Base-by-base conservation (phyloP, 2,888 invertebrate species). In the Catocala nupta region DNA sequence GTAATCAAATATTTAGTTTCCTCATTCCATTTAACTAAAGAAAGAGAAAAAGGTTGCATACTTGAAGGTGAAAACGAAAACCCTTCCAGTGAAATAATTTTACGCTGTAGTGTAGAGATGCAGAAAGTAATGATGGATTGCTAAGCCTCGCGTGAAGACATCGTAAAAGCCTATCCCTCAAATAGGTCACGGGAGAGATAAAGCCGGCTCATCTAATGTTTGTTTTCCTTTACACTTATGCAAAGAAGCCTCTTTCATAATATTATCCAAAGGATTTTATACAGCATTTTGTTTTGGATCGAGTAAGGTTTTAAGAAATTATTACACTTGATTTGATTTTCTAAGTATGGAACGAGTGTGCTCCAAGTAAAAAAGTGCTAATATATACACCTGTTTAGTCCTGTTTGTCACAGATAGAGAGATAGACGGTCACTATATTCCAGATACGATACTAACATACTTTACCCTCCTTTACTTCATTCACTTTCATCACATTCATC, bases 81-180 rank as follows among this genome's bases (percentile, higher is more conserved):
- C 42, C 42, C 9, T 9, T 12, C 25, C 25, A 25, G 25, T 25
- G 25, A 25, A 25, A 25, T 25, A 1, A 25, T 25, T 25, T 25
- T 25, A 25, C 5, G 10, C 13, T 51, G 9, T 6, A 47, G 8
- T 36, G 52, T 16, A 12, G 12, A 33, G 5, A 52, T 39, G 47
- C 13, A 16, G 16, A 50, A 51, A 5, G 39, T 10, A 52, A 64
- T 50, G 49, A 53, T 54, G 36, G 34, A 53, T 49, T 53, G 48
- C 47, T 58, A 42, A 48, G 8, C 45, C 51, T 53, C 7, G 13
- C 55, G 39, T 55, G 9, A 49, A 47, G 45, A 12, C 34, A 12
- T 63, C 55, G 45, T 59, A 56, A 59, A 59, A 54, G 42, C 25
- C 43, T 53, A 36, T 45, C 16, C 16, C n/a, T 7, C 25, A 56